Conservation (phyloP, 2,888 invertebrate genomes). For the Pediacus dermestoides region DNA sequence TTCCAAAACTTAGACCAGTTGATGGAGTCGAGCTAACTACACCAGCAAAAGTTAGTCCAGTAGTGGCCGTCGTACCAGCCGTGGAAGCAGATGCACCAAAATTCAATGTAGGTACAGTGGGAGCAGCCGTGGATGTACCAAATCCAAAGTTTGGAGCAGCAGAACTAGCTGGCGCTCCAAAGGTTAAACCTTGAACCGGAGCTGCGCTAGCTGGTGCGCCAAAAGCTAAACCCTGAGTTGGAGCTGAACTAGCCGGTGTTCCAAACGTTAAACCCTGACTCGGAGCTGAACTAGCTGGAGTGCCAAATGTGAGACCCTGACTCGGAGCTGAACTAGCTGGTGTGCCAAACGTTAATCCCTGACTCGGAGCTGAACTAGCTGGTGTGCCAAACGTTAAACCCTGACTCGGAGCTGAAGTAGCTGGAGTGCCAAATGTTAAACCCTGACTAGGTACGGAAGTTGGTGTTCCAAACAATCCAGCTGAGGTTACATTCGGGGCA, state of each 20-base stretch:
- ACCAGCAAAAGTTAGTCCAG: conserved; percentile 13
- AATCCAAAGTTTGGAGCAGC: conserved; percentile 5
- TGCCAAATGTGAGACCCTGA: neutral
- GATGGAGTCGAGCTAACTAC: too few relatives aligned
- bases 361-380: conserved; percentile 20
- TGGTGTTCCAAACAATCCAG: conserved; percentile 28
- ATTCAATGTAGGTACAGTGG: conserved; percentile 8
- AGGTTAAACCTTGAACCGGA: conserved; percentile 6
- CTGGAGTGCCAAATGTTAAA: conserved; percentile 42
- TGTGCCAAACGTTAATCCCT: conserved; percentile 27
- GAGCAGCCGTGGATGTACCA: neutral
- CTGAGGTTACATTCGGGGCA: too few relatives aligned
- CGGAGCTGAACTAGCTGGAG: conserved; percentile 26
- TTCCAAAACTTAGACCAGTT: conserved; percentile 20
- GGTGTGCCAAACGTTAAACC: conserved; percentile 25
- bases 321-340: conserved; percentile 15
- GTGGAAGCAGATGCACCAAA: conserved; percentile 30
- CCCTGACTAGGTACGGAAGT: conserved; percentile 21
- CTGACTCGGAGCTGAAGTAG: conserved; percentile 33
- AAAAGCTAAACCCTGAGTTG: conserved; percentile 29
- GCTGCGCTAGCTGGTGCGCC: conserved; percentile 27
- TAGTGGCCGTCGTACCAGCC: conserved; percentile 2
- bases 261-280: conserved; percentile 36
- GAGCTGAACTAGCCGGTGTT: conserved; percentile 25
- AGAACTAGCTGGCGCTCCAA: conserved; percentile 1